Base-by-base conservation (phyloP, 1,140 invertebrate genomes). In the Theocolax elegans region DNA sequence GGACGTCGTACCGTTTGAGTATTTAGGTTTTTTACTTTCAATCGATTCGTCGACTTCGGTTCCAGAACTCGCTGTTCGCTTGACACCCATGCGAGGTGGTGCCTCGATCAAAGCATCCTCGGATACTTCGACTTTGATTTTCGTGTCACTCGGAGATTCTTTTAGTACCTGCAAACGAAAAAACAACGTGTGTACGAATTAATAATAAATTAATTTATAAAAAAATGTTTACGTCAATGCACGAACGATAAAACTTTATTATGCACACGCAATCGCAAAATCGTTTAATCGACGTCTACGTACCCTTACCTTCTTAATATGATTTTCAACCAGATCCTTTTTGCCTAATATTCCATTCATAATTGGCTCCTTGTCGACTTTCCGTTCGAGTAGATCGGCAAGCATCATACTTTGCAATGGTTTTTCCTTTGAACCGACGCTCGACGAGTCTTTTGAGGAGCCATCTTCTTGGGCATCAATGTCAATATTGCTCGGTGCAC, bases 371-470 rank as follows among this genome's bases (percentile, higher is more conserved):
- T 90, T 89, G 10, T 90, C 88, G 0, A 92, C 86, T 67, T 89
- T 89, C 0, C 87, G 79, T 67, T 93, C 91, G 0, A 93, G 78
- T 23, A 93, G 80, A 79, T 92, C 91, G 0, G 90, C 91, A 6
- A 93, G 79, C 87, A 92, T 90, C 74, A 89, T 83, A 29, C 79
- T 82, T 10, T 87, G 87, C 46, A 87, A 68, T 0, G 86, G 85
- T 13, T 85, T 87, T 1, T 85, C 80, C 54, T 87, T 85, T 1
- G 77, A 77, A 10, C 79, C 72, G 1, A 82, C 64, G 29, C 80
- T 81, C 19, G 80, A 80, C 4, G 86, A 88, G 71, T 90, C 88
- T 72, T 89, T 89, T 19, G 87, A 87, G 35, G 87, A 87, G 17
- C 86, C 86, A 42, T 89, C 88, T 0, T 87, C 86, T 42, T 87